phyloP scores from a whole-genome alignment of 2,113 vertebrate genomes.

The Phalacrocorax aristotelis region DNA sequence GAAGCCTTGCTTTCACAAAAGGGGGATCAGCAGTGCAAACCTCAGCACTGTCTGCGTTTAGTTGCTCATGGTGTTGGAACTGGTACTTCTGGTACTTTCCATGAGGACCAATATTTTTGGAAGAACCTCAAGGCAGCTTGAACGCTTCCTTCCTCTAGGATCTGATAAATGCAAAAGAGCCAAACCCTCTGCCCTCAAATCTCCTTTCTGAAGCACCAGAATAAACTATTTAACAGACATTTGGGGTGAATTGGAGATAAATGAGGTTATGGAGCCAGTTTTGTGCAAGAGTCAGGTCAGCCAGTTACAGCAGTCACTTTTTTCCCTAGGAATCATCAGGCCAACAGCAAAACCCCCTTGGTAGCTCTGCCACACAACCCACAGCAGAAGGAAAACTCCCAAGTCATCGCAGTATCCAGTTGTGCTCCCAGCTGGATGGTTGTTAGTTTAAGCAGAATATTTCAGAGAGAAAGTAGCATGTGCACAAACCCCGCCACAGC shows the following conservation, averaged over 20 bases:
- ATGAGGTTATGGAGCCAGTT: neutral
- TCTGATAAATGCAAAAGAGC: neutral
- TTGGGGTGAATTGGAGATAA: neutral
- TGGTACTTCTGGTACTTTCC: neutral
- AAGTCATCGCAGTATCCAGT: neutral
- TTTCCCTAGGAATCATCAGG: neutral
- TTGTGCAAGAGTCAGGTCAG: neutral
- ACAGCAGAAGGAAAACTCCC: neutral
- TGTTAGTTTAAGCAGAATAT: neutral
- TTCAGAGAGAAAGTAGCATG: neutral
- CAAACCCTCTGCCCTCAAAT: neutral
- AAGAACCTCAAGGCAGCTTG: neutral
- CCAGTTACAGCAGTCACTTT: neutral
- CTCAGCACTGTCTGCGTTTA: neutral
- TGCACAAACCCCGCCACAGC: neutral
- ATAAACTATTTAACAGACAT: neutral
- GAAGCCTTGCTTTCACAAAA: neutral
- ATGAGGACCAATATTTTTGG: neutral
- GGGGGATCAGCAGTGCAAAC: neutral
- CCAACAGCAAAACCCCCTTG: neutral
- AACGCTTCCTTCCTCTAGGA: neutral
- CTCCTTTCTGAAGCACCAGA: neutral
- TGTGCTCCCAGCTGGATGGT: neutral
- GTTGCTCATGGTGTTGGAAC: neutral
- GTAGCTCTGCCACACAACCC: neutral